These are phyloP conservation scores for Parnassius mnemosyne DNA, from an alignment of 2,888 invertebrate species.

Conservation along the genomic window DNA sequence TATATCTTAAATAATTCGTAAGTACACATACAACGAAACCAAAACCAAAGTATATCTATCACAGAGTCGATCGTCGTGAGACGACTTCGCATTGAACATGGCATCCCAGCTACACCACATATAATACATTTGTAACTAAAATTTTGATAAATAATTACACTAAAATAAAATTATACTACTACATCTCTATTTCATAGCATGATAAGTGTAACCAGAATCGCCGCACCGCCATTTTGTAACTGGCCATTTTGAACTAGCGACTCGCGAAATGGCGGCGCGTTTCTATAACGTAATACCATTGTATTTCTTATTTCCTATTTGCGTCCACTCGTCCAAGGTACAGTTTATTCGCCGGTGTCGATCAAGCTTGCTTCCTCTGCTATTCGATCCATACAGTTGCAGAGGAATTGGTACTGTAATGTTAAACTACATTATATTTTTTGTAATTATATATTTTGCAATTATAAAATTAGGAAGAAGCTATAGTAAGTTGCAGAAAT, in stretches of 20 bases:
- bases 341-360: slow-evolving; percentile 87
- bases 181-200: background rate
- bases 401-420: slow-evolving; percentile 91
- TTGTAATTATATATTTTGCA: too few relatives aligned
- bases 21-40: slow-evolving; percentile 18
- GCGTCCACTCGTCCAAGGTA: background rate
- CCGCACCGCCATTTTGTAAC: slow-evolving; percentile 3
- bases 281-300: slow-evolving; percentile 35
- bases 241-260: slow-evolving; percentile 17
- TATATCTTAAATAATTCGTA: slow-evolving; percentile 16
- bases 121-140: background rate
- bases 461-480: too few relatives aligned
- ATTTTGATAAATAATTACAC: slow-evolving; percentile 20
- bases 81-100: slow-evolving; percentile 2
- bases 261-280: slow-evolving; percentile 27
- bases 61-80: slow-evolving; percentile 6
- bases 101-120: background rate
- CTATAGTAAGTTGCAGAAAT: too few relatives aligned
- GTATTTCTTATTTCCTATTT: slow-evolving; percentile 31
- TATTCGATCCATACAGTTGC: slow-evolving; percentile 97
- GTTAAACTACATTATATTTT: background rate
- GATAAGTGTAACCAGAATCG: slow-evolving; percentile 1
- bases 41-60: slow-evolving; percentile 5
- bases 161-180: slow-evolving; percentile 17
- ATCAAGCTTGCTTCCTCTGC: slow-evolving; percentile 94